Evolutionary conservation across 2,797 vertebrate species (phyloP).

Genomic region (Neopelma chrysocephalum): DNA sequence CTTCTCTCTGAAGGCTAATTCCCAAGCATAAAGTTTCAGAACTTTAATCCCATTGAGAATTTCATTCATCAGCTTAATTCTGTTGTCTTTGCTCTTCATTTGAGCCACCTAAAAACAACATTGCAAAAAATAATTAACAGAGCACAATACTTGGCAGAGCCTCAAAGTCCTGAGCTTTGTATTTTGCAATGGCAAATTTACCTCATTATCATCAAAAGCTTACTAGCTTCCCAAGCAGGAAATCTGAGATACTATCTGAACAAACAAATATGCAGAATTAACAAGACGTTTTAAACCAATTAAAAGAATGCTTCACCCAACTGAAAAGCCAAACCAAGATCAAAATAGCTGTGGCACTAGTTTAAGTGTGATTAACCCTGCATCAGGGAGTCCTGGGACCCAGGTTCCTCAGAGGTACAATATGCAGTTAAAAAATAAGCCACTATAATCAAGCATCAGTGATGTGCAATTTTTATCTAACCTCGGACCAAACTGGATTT

Average conservation of each 20-base stretch:
- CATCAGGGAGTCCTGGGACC: not conserved
- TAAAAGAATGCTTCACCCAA: not conserved
- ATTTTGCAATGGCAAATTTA: constrained; percentile 46
- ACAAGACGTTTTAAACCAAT: constrained; percentile 21
- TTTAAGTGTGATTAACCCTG: not conserved
- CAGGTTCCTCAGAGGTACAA: not conserved
- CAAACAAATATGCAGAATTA: constrained; percentile 49
- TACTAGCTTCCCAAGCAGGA: constrained; percentile 54
- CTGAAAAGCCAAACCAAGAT: not conserved
- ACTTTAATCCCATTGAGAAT: constrained; percentile 96
- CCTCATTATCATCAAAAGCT: constrained; percentile 57
- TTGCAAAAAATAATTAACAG: constrained; percentile 27
- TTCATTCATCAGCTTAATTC: constrained; percentile 98
- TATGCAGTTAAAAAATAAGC: not conserved
- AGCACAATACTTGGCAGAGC: constrained; percentile 35
- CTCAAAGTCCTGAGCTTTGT: constrained; percentile 28
- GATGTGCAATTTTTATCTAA: not conserved
- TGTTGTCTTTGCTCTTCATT: constrained; percentile 96
- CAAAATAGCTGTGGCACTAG: not conserved
- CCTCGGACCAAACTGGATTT: not conserved
- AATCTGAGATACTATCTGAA: constrained; percentile 51
- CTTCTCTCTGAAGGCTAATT: constrained; percentile 92
- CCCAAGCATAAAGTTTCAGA: constrained; percentile 97
- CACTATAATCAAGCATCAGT: not conserved
- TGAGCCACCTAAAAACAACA: constrained; percentile 86